These are phyloP conservation scores for Fissipunctia ypsillon DNA, from an alignment of 2,888 invertebrate genomes.

Conservation along the genomic window DNA sequence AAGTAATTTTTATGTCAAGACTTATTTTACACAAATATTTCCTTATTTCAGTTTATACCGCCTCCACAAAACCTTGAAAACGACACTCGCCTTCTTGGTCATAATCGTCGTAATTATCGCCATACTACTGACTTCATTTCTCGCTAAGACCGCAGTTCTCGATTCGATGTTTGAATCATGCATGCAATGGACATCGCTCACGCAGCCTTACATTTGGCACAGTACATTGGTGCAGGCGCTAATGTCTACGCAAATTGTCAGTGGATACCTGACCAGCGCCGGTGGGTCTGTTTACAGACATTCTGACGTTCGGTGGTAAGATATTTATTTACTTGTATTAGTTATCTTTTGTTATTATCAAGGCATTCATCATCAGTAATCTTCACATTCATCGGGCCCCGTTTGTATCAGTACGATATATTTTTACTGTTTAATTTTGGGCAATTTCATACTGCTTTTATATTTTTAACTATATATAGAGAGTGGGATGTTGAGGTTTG, in stretches of 20 bases:
- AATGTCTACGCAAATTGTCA: conserved; percentile 91
- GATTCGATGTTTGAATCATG: conserved; percentile 82
- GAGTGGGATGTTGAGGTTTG: too few relatives aligned
- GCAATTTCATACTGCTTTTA: too few relatives aligned
- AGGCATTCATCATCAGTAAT: background rate
- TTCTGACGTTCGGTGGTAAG: conserved; percentile 92
- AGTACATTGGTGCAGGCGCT: conserved; percentile 92
- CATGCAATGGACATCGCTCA: conserved; percentile 82
- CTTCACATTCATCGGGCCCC: too few relatives aligned
- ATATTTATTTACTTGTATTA: conserved; percentile 25
- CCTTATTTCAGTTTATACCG: conserved; percentile 86
- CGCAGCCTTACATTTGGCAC: conserved; percentile 90
- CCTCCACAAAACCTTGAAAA: conserved; percentile 87
- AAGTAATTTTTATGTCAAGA: background rate
- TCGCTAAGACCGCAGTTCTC: conserved; percentile 77
- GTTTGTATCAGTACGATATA: too few relatives aligned
- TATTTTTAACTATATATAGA: too few relatives aligned
- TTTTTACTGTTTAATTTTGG: too few relatives aligned
- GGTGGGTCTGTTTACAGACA: conserved; percentile 92
- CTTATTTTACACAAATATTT: background rate
- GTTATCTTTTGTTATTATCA: background rate
- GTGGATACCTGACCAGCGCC: conserved; percentile 92
- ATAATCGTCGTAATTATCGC: conserved; percentile 81
- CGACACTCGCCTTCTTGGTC: conserved; percentile 81
- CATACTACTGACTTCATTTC: conserved; percentile 81